Evolutionary conservation across 2,888 invertebrate genomes (phyloP).

Genomic region (Lepidocyrtinus sp.): DNA sequence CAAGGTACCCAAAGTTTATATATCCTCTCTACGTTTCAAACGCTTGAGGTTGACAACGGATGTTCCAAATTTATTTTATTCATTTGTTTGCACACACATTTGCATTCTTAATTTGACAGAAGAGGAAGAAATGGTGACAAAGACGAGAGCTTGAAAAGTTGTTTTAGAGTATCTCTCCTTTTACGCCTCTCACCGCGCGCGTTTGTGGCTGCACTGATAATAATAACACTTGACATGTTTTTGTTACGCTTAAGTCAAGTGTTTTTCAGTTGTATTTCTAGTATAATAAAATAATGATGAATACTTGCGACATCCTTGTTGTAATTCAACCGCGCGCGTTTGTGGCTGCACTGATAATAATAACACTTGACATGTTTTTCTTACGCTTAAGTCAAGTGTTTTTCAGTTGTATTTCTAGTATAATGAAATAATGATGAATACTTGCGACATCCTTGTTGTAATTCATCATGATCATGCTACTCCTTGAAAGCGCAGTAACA

Average conservation of each 20-base stretch:
- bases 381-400: slow-evolving; percentile 41
- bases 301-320: too few species aligned
- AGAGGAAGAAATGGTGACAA: too few species aligned
- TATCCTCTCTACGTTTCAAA: background rate
- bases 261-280: slow-evolving; percentile 17
- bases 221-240: slow-evolving; percentile 55
- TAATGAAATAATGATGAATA: slow-evolving; percentile 34
- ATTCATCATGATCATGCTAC: background rate
- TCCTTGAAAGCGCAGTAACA: background rate
- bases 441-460: background rate
- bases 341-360: slow-evolving; percentile 23
- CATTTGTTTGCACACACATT: slow-evolving; percentile 32
- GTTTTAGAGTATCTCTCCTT: background rate
- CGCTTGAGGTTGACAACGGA: background rate
- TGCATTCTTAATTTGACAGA: slow-evolving; percentile 43
- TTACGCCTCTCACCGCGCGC: background rate
- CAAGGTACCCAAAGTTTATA: background rate
- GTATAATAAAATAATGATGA: slow-evolving; percentile 24
- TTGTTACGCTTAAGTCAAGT: slow-evolving; percentile 42
- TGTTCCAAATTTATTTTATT: slow-evolving; percentile 17
- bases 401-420: background rate
- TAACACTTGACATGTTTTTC: slow-evolving; percentile 55
- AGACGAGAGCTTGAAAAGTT: too few species aligned
- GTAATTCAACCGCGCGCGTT: too few species aligned
- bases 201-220: slow-evolving; percentile 15